Evolutionary conservation across 2,113 vertebrate species (phyloP).

Genomic region (Callithrix jacchus): DNA sequence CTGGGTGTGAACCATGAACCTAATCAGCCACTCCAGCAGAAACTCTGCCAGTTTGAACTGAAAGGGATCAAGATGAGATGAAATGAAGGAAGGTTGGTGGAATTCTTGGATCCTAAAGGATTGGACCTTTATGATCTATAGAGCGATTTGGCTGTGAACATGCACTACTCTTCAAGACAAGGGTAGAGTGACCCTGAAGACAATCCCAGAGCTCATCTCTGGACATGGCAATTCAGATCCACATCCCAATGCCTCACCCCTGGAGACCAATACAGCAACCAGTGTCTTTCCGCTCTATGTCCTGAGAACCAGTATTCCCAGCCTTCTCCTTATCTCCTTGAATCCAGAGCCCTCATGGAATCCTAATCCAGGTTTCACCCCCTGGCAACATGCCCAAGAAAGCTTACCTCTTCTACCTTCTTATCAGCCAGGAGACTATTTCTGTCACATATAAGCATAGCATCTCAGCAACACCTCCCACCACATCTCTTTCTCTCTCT

Average conservation of each 20-base stretch:
- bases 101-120: background rate
- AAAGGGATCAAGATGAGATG: background rate
- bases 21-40: background rate
- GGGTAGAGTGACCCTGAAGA: background rate
- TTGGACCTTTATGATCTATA: no score
- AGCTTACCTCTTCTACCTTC: background rate
- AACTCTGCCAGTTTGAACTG: background rate
- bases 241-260: no score
- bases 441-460: background rate
- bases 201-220: background rate
- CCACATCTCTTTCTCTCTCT: background rate
- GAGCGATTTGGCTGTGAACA: background rate
- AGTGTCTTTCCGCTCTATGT: background rate
- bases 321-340: background rate
- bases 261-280: background rate
- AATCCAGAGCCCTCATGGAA: background rate
- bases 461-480: background rate
- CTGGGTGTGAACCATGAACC: background rate
- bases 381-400: background rate
- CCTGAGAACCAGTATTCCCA: background rate
- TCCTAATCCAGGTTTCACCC: background rate
- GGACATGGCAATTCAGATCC: no score
- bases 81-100: background rate
- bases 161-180: background rate
- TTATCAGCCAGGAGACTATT: constrained; percentile 5